Evolutionary conservation across 2,113 vertebrate species (phyloP), one percentile per base, ranked within the genome.

Genomic region (Neodon shergylaensis): DNA sequence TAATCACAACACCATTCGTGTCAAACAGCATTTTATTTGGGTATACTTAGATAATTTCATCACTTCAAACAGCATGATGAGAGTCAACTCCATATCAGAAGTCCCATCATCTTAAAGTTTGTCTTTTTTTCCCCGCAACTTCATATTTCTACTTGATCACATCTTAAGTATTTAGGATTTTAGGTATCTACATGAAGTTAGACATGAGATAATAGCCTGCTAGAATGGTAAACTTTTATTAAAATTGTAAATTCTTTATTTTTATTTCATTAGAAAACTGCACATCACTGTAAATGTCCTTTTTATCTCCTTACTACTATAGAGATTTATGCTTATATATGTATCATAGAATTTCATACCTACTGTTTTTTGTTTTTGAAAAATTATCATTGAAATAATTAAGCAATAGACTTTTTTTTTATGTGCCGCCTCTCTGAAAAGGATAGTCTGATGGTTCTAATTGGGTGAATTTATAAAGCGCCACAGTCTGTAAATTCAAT

Each of bases 51-150:
- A n/a, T 88, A 10, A 17, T 90, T 76, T 73, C 58, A 87, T 90
- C 39, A 79, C 76, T 94, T 94, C 85, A 93, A 39, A 90, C 13
- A 85, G 58, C 31, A 91, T 21, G 94, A 49, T 81, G 54, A 95
- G 86, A 97, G 93, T 95, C 39, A 95, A 81, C 76, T 94, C 39
- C 6, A 82, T 92, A 94, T 90, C 8, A 89, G 42, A 87, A 63
- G 39, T 54, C 7, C 1, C 36, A 7, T 93, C 49, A 92, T 90
- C 91, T 84, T 73, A 21, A 90, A 87, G 52, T 83, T 16, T 65
- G 61, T 65, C 13, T 93, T 85, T 92, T 65, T 84, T 52, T 92
- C 74, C 6, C 24, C 77, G 36, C 72, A 94, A 79, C 47, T 68
- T 19, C 21, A 96, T 0, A 82, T 47, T 12, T 6, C 10, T 92